These are phyloP conservation scores for Phymorhynchus buccinoides DNA, from an alignment of 1,140 invertebrate genomes.

Conservation along the genomic window DNA sequence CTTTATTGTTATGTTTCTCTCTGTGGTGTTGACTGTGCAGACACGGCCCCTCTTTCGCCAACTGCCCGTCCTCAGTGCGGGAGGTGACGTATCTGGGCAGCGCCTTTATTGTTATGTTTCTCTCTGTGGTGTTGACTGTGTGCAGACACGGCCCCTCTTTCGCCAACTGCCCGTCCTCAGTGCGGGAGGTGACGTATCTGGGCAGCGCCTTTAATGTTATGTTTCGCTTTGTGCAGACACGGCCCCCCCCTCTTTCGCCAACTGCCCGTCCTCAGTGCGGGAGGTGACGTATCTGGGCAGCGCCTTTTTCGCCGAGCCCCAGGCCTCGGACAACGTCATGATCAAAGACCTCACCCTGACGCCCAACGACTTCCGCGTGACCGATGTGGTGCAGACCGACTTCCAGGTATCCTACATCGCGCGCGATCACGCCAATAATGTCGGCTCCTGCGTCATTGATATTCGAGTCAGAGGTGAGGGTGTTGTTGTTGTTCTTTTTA, in stretches of 20 bases:
- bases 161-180: constrained; percentile 23
- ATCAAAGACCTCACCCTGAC: background rate
- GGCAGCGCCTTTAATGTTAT: constrained; percentile 1
- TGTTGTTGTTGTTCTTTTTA: background rate
- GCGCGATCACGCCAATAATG: constrained; percentile 31
- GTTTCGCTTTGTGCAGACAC: background rate
- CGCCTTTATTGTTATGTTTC: too few species aligned
- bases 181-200: too few species aligned
- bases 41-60: too few species aligned
- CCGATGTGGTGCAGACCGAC: constrained; percentile 35
- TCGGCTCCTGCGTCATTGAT: constrained; percentile 34
- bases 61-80: too few species aligned
- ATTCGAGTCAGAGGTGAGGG: constrained; percentile 32
- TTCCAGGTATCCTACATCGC: constrained; percentile 41
- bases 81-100: too few species aligned
- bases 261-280: constrained; percentile 33
- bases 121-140: too few species aligned
- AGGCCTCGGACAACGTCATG: constrained; percentile 39
- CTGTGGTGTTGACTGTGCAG: too few species aligned
- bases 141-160: background rate
- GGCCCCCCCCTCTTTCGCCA: constrained; percentile 27
- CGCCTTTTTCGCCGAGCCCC: constrained; percentile 32
- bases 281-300: too few species aligned
- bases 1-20: too few species aligned
- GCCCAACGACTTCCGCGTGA: constrained; percentile 23